Percentiles rank a stretch among this genome's conserved stretches.
Conservation (phyloP, 2,888 invertebrate species). For the Eupeodes luniger region DNA sequence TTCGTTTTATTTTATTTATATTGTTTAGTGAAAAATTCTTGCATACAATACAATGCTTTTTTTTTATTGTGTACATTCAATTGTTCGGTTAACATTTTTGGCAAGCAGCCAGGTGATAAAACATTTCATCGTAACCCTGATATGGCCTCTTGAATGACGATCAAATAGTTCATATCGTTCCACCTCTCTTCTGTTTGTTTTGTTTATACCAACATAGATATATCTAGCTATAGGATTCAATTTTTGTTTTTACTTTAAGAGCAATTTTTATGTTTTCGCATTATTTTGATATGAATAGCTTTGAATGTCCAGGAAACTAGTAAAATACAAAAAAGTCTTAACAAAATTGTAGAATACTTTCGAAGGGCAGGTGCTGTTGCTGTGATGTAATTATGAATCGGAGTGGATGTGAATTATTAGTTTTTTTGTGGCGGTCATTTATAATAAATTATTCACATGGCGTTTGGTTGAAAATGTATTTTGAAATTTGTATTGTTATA, state of each 20-base stretch:
- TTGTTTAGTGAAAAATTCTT: constrained; percentile 67
- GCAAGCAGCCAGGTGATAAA: constrained; percentile 73
- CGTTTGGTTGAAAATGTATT: not conserved
- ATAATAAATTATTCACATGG: not conserved
- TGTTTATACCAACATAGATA: not conserved
- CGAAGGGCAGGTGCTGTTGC: constrained; percentile 14
- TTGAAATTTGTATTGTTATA: not conserved
- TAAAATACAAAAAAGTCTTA: not conserved
- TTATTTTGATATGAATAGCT: constrained; percentile 50
- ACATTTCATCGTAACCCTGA: constrained; percentile 75
- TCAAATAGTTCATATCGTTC: constrained; percentile 74
- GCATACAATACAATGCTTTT: constrained; percentile 71
- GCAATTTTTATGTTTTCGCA: constrained; percentile 55
- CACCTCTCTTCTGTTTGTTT: constrained; percentile 8
- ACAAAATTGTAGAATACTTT: not conserved
- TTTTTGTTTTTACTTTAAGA: constrained; percentile 44
- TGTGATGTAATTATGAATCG: constrained; percentile 14
- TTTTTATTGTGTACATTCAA: constrained; percentile 74
- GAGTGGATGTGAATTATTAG: constrained; percentile 32
- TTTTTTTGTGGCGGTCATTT: constrained; percentile 12
- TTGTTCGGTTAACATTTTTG: constrained; percentile 75
- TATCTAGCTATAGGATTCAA: too few relatives aligned
- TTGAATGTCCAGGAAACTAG: constrained; percentile 49
- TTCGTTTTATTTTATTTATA: constrained; percentile 22
- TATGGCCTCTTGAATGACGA: constrained; percentile 75